Base-by-base conservation (phyloP, 2,797 vertebrate species). In the Chloroceryle inda region DNA sequence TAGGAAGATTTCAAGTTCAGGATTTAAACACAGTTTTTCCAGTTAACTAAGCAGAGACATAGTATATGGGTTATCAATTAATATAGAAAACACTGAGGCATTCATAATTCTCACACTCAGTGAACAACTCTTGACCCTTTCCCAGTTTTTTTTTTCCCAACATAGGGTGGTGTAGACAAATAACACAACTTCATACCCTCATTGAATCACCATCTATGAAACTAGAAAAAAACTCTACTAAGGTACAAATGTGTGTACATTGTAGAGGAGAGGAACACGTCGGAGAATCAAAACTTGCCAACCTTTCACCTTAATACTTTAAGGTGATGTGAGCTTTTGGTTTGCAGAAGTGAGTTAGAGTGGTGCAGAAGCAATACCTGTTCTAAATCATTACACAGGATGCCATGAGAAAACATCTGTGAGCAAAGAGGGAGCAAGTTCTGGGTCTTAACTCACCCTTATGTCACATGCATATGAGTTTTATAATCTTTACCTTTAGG, bases 101-200 rank as follows among this genome's bases (percentile, higher is more conserved):
- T 74, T 88, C 49, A 71, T 11, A 56, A 3, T 66, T 89, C 63
- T 66, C 35, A 27, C 0, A 0, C 11, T 9, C 26, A 6, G 26
- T 47, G 67, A 61, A 13, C 22, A 37, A 38, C 17, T 56, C 10
- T 35, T 44, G 50, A 38, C 4, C 2, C 0, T 23, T 78, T 64
- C 27, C 18, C 8, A 33, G 12, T 37, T 11, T 9, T 1, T 40
- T 80, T 79, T 42, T 61, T 77, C 61, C 29, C 14, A 31, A 31
- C 3, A 2, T 4, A 20, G 7, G 3, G 6, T 16, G 19, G 1
- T 0, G 3, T 29, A 6, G 7, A 29, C 11, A 35, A 42, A 27
- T 8, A 77, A 13, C 33, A n/a, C n/a, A 58, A 50, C 13, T 53
- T 31, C 50, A 11, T 4, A 17, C 35, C 19, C 26, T 58, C 23